These are phyloP conservation scores for Heterodera schachtii DNA, from an alignment of 1,140 invertebrate genomes.

Conservation along the genomic window DNA sequence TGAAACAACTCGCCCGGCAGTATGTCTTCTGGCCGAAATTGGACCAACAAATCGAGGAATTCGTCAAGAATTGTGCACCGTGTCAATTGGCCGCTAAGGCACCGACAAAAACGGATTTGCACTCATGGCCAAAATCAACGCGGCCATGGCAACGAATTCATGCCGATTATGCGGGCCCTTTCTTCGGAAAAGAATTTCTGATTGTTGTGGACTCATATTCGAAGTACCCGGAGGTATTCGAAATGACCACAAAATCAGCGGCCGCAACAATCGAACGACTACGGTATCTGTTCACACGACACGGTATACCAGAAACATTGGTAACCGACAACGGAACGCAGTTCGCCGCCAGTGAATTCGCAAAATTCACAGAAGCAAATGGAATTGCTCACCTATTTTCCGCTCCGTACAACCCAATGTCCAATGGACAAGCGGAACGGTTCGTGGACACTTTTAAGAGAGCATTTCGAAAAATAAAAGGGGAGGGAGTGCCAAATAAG, in stretches of 20 bases:
- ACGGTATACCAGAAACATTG: neutral
- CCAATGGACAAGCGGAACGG: constrained; percentile 53
- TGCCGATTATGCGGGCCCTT: constrained; percentile 67
- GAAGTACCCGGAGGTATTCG: too few species aligned
- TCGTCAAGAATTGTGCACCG: neutral
- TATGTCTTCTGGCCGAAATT: constrained; percentile 22
- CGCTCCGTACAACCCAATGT: constrained; percentile 1
- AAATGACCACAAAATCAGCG: constrained; percentile 26
- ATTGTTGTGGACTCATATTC: constrained; percentile 56
- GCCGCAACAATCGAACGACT: constrained; percentile 25
- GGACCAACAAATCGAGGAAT: constrained; percentile 8
- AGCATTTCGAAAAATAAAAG: too few species aligned
- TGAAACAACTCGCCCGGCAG: constrained; percentile 9
- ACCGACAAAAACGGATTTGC: neutral
- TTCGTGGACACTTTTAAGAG: constrained; percentile 58
- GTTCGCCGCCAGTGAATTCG: neutral
- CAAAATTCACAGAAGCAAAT: neutral
- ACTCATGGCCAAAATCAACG: too few species aligned
- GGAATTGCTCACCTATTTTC: constrained; percentile 2
- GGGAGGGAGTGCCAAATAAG: constrained; percentile 32
- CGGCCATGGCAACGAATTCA: constrained; percentile 51
- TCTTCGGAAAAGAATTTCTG: constrained; percentile 68
- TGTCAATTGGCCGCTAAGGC: constrained; percentile 1
- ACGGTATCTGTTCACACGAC: neutral
- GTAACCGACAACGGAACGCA: constrained; percentile 17